A percentile compares a stretch with the other conserved stretches of the same genome.
phyloP scores from a whole-genome alignment of 2,888 invertebrate genomes.

The Timandra comae region DNA sequence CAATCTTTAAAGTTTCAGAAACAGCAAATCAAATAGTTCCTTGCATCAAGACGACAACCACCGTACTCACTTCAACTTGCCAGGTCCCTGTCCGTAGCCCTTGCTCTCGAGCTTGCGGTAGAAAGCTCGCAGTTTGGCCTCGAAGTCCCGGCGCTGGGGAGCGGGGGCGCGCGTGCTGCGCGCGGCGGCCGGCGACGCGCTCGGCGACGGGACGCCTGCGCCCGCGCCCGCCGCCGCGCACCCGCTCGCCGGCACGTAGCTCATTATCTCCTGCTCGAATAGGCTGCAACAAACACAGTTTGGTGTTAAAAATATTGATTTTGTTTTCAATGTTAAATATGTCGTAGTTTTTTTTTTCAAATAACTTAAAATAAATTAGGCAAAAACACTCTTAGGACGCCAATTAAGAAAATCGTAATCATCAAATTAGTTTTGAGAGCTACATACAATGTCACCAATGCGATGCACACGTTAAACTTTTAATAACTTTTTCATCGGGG shows the following conservation, averaged over 20 bases:
- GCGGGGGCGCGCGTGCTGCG: slow-evolving; percentile 90
- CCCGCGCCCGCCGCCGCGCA: slow-evolving; percentile 58
- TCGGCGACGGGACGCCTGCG: slow-evolving; percentile 79
- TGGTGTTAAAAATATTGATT: no score
- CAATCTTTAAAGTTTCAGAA: no score
- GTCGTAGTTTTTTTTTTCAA: no score
- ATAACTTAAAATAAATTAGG: no score
- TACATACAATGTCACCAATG: no score
- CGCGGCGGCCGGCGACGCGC: slow-evolving; percentile 88
- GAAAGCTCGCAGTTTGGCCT: slow-evolving; percentile 95
- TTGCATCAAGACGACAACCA: neutral
- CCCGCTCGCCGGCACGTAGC: slow-evolving; percentile 87
- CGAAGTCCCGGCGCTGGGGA: slow-evolving; percentile 94
- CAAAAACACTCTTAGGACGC: no score
- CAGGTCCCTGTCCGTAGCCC: slow-evolving; percentile 97
- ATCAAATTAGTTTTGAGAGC: no score
- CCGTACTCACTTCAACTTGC: slow-evolving; percentile 91
- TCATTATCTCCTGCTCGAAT: slow-evolving; percentile 99
- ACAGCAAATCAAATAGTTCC: no score
- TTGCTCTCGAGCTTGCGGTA: slow-evolving; percentile 96
- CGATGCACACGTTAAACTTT: no score
- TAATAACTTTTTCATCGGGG: no score
- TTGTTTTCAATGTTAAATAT: no score
- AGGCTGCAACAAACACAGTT: slow-evolving; percentile 82
- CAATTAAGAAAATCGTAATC: no score